A percentile compares a stretch with the other conserved stretches of the same genome.
Evolutionary conservation across 2,797 vertebrate species (phyloP).

Genomic region (Crenichthys baileyi): DNA sequence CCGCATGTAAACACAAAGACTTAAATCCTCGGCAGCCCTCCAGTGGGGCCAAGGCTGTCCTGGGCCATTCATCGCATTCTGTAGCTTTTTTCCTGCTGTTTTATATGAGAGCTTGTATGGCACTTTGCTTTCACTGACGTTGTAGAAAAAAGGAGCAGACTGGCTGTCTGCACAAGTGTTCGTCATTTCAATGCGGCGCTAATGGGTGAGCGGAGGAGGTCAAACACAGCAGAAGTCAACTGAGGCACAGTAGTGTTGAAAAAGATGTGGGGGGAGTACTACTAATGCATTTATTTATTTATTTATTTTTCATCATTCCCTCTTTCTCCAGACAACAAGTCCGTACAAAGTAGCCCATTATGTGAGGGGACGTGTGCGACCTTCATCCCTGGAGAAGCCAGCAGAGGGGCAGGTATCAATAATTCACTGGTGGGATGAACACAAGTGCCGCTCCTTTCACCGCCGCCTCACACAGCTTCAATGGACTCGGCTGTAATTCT

Average conservation of each 20-base stretch:
- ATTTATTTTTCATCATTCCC: constrained; percentile 31
- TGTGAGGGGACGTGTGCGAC: constrained; percentile 57
- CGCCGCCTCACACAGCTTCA: constrained; percentile 64
- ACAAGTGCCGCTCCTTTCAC: constrained; percentile 72
- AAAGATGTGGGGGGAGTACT: constrained; percentile 41
- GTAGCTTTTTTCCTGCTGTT: constrained; percentile 6
- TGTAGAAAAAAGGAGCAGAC: constrained; percentile 36
- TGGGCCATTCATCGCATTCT: constrained; percentile 8
- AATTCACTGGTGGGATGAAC: constrained; percentile 79
- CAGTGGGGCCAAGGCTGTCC: constrained; percentile 25
- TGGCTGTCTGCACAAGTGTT: constrained; percentile 35
- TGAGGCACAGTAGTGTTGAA: constrained; percentile 34
- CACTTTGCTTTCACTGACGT: constrained; percentile 32
- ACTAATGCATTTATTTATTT: constrained; percentile 42
- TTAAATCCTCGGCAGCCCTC: constrained; percentile 45
- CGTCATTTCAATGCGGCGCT: constrained; percentile 35
- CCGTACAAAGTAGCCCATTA: constrained; percentile 52
- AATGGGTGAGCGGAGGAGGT: constrained; percentile 57
- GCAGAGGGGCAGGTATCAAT: constrained; percentile 75
- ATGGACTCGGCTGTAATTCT: constrained; percentile 67
- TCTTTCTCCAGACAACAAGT: constrained; percentile 51
- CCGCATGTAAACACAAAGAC: constrained; percentile 41
- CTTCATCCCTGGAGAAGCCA: constrained; percentile 46
- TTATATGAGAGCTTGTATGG: constrained; percentile 11
- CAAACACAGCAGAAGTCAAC: constrained; percentile 49